These are phyloP conservation scores for Liopterus haemorrhoidalis DNA, from an alignment of 2,888 invertebrate genomes.

Conservation along the genomic window DNA sequence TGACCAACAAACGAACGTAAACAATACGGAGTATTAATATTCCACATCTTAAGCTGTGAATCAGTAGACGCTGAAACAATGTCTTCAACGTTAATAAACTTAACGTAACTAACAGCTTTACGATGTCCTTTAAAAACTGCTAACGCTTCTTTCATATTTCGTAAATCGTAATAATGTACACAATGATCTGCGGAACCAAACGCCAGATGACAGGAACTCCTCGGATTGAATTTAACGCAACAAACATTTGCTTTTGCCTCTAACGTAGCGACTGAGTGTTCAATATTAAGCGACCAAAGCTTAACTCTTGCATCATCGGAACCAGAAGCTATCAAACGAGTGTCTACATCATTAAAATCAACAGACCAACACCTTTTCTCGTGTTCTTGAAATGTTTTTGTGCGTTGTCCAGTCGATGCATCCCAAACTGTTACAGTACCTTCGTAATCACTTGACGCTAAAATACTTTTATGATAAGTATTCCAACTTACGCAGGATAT, in stretches of 20 bases:
- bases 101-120: slow-evolving; percentile 91
- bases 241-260: slow-evolving; percentile 94
- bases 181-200: slow-evolving; percentile 97
- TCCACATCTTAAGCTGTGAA: slow-evolving; percentile 87
- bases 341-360: slow-evolving; percentile 88
- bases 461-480: slow-evolving; percentile 75
- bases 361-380: slow-evolving; percentile 95
- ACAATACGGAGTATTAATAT: slow-evolving; percentile 69
- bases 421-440: slow-evolving; percentile 93
- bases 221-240: slow-evolving; percentile 86
- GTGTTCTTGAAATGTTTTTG: slow-evolving; percentile 78
- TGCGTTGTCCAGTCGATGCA: slow-evolving; percentile 68
- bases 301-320: slow-evolving; percentile 91
- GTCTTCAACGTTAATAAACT: slow-evolving; percentile 77
- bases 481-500: slow-evolving; percentile 95
- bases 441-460: slow-evolving; percentile 92
- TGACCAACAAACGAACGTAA: slow-evolving; percentile 84
- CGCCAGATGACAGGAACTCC: slow-evolving; percentile 79
- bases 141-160: slow-evolving; percentile 74
- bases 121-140: slow-evolving; percentile 82
- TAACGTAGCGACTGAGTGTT: slow-evolving; percentile 78
- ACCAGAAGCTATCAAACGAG: slow-evolving; percentile 82
- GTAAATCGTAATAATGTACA: slow-evolving; percentile 90
- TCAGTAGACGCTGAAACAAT: slow-evolving; percentile 91
- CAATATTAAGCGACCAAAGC: slow-evolving; percentile 83